Evolutionary conservation across 2,888 invertebrate species (phyloP), one percentile per base, ranked within the genome.

Genomic region (Erannis defoliaria): DNA sequence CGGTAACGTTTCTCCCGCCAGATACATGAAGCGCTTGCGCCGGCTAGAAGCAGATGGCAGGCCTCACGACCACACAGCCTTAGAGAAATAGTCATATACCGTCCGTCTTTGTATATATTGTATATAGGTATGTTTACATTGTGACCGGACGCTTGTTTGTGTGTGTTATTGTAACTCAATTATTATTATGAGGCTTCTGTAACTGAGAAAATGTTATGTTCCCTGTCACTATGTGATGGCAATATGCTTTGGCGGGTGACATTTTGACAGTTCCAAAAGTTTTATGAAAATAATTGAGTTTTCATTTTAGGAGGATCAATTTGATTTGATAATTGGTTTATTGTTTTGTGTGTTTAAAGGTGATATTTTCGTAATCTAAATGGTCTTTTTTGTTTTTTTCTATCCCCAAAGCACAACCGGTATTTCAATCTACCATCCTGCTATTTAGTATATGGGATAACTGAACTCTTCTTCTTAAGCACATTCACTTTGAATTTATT

Each of bases 121-220:
- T 84, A 86, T 84, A 86, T 92, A 91, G 92, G 92, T 92, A 92
- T 84, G 92, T 92, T 84, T 81, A 82, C 86, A 88, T 88, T 86
- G 88, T 89, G 89, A 79, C 82, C 67, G 64, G 70, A 26, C 16
- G 56, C 53, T 61, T 61, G 23, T 56, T 68, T 67, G 56, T 69
- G 64, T 64, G 58, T 68, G 54, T 49, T 49, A 60, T 37, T 18
- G 23, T 23, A 9, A 26, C 18, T 43, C 43, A 9, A 43, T 40
- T 42, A 12, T 23, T 42, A 21, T 42, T n/a, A 10, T 38, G 12
- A 21, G 5, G 21, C n/a, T 6, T 10, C 21, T 21, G 12, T 6
- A 21, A 21, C 42, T 42, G n/a, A 3, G 8, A 3, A n/a, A 33
- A n/a, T n/a, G n/a, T n/a, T n/a, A n/a, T n/a, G n/a, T n/a, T n/a